phyloP scores from a whole-genome alignment of 2,797 vertebrate genomes.

The Antennarius maculatus region DNA sequence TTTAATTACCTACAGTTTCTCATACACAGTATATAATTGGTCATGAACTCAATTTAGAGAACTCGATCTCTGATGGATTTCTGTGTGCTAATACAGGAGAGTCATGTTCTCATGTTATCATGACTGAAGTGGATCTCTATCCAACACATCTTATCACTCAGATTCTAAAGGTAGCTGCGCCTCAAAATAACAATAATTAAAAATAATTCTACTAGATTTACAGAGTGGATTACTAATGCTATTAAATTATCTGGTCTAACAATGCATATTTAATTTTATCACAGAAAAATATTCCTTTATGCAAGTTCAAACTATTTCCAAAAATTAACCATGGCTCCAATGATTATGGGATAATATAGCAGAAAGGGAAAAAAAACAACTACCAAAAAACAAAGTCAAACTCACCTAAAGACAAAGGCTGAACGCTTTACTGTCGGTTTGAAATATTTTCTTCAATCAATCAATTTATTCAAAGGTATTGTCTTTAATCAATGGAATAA shows the following conservation, averaged over 20 bases:
- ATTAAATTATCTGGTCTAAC: too few species aligned
- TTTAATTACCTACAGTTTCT: not conserved
- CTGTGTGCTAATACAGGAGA: not conserved
- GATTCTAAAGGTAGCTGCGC: not conserved
- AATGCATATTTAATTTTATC: too few species aligned
- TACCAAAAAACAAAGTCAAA: not conserved
- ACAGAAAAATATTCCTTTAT: too few species aligned
- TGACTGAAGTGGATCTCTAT: slow-evolving; percentile 19
- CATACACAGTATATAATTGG: too few species aligned
- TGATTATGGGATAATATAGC: too few species aligned
- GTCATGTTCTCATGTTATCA: not conserved
- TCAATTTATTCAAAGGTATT: too few species aligned
- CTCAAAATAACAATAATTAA: too few species aligned
- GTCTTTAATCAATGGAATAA: not conserved
- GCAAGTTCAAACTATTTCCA: too few species aligned
- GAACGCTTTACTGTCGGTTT: not conserved
- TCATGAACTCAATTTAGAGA: too few species aligned
- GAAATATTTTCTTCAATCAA: too few species aligned
- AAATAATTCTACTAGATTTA: too few species aligned
- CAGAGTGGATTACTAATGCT: too few species aligned
- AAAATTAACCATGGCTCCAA: not conserved
- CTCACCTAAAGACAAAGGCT: slow-evolving; percentile 45
- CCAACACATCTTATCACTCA: slow-evolving; percentile 18
- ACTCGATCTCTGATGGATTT: not conserved
- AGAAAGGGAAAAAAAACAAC: not conserved